Percentiles rank a stretch among this genome's conserved stretches.
phyloP scores from a whole-genome alignment of 2,888 invertebrate species.

The Torymus aiolomorphi region DNA sequence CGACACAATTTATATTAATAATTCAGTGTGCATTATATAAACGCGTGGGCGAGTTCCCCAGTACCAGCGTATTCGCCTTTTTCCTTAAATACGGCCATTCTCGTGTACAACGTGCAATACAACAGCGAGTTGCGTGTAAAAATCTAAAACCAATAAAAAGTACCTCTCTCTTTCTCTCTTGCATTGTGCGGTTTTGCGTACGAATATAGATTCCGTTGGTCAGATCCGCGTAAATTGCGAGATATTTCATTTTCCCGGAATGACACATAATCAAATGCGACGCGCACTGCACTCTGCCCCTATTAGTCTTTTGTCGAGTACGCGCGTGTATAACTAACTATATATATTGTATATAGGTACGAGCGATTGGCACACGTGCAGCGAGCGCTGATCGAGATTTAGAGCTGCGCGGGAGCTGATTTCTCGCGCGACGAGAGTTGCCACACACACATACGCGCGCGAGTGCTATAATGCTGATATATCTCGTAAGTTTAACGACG shows the following conservation, averaged over 20 bases:
- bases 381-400: constrained; percentile 19
- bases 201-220: constrained; percentile 4
- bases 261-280: constrained; percentile 36
- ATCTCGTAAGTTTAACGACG: background rate
- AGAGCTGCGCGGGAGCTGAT: constrained; percentile 39
- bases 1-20: too few relatives aligned
- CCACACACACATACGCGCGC: background rate
- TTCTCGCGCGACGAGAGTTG: constrained; percentile 7
- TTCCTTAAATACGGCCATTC: too few relatives aligned
- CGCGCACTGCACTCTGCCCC: background rate
- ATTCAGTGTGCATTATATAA: too few relatives aligned
- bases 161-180: too few relatives aligned
- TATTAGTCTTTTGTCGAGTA: constrained; percentile 33
- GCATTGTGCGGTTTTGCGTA: background rate
- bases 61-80: too few relatives aligned
- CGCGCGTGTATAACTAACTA: too few relatives aligned
- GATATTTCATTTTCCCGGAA: constrained; percentile 35
- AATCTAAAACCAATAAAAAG: background rate
- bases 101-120: too few relatives aligned
- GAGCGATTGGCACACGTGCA: constrained; percentile 38
- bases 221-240: constrained; percentile 7
- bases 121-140: background rate
- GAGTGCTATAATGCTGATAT: background rate
- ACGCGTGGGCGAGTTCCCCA: too few relatives aligned
- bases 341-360: background rate